These are phyloP conservation scores for Penaeus chinensis DNA, from an alignment of 1,140 invertebrate genomes.

Conservation along the genomic window DNA sequence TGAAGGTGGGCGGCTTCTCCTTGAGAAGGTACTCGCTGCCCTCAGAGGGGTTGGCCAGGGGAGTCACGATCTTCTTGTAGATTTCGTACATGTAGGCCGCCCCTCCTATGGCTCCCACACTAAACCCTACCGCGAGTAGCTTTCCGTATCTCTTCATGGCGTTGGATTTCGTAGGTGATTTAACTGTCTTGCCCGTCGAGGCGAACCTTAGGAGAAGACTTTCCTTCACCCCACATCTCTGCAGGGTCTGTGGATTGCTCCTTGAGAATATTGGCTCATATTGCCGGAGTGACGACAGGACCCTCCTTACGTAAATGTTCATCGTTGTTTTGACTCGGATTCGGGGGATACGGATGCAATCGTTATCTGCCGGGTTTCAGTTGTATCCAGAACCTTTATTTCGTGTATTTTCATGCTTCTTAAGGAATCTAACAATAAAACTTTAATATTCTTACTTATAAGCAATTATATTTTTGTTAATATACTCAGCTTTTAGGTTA, in stretches of 20 bases:
- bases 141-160: slow-evolving; percentile 20
- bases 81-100: slow-evolving; percentile 35
- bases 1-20: slow-evolving; percentile 33
- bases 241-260: neutral
- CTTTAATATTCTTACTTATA: too few species aligned
- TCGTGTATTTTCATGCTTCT: too few species aligned
- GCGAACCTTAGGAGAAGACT: neutral
- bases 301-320: slow-evolving; percentile 21
- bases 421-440: too few species aligned
- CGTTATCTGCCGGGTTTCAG: too few species aligned
- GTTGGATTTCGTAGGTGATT: neutral
- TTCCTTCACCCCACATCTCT: slow-evolving; percentile 28
- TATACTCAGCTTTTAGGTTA: too few species aligned
- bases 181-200: neutral
- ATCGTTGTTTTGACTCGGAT: slow-evolving; percentile 1
- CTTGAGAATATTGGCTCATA: slow-evolving; percentile 6
- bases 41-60: slow-evolving; percentile 30
- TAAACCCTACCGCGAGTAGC: slow-evolving; percentile 23
- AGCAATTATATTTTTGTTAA: too few species aligned
- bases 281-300: neutral
- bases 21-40: slow-evolving; percentile 42
- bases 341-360: too few species aligned
- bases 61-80: slow-evolving; percentile 35
- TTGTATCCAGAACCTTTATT: too few species aligned
- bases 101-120: slow-evolving; percentile 22